phyloP scores from a whole-genome alignment of 1,140 invertebrate genomes.

The Trichonephila clavata region DNA sequence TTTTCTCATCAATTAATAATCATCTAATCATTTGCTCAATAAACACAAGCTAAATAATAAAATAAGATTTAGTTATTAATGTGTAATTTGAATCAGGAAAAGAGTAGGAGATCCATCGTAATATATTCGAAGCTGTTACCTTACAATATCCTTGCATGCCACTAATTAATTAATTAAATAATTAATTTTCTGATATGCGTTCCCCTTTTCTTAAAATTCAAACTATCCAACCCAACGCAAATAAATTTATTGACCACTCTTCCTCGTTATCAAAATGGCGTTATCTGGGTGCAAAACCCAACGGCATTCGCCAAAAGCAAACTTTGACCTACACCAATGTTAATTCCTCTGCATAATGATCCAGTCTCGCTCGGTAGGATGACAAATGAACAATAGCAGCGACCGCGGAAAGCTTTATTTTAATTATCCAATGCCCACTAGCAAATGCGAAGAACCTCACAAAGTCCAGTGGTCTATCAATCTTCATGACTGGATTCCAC shows the following conservation, averaged over 20 bases:
- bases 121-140: too few species aligned
- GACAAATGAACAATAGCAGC: slow-evolving; percentile 59
- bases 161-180: too few species aligned
- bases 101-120: too few species aligned
- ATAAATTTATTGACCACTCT: background rate
- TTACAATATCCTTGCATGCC: too few species aligned
- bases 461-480: slow-evolving; percentile 4
- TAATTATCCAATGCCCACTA: slow-evolving; percentile 56
- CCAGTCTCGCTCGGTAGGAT: background rate
- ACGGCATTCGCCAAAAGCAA: background rate
- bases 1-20: too few species aligned
- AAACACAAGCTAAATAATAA: too few species aligned
- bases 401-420: slow-evolving; percentile 66
- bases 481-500: slow-evolving; percentile 24
- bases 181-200: too few species aligned
- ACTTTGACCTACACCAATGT: slow-evolving; percentile 18
- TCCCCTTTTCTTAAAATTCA: too few species aligned
- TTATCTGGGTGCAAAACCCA: background rate
- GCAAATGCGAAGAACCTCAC: slow-evolving; percentile 33
- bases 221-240: background rate
- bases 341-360: slow-evolving; percentile 59
- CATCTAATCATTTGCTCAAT: too few species aligned
- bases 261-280: background rate
- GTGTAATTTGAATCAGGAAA: too few species aligned
- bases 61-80: too few species aligned